Base-by-base conservation (phyloP, 2,797 vertebrate species). In the Jordanella pulchra region DNA sequence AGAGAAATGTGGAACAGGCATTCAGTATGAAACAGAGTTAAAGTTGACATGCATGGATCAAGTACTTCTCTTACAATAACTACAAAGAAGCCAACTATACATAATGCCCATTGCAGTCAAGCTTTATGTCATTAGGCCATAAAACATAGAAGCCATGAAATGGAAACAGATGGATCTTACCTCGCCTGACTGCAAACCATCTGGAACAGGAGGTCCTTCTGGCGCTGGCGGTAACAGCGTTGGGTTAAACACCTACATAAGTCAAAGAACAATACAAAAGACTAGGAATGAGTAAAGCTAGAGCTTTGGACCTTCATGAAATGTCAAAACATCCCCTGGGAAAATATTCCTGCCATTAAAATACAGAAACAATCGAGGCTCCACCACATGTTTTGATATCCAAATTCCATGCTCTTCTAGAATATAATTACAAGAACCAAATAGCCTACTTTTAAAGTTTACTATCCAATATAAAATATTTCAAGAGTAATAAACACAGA, bases 121-220 rank as follows among this genome's bases (percentile, higher is more conserved):
- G 83, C 86, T 35, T 83, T 83, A 76, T 73, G 68, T 84, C 79
- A 87, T 75, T 77, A 72, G 65, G 61, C 79, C 68, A 75, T 77
- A 74, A 79, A 67, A 28, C 71, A 68, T 50, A 28, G 65, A 1
- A 44, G 64, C 27, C 21, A n/a, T 0, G 28, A 47, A 12, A 48
- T 10, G 3, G 50, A 45, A 54, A 47, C n/a, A 14, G 54, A 1
- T 6, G 44, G 21, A 45, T 73, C 92, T 91, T 94, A 98, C 97
- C 97, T 98, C 97, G 83, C 97, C 96, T 4, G 95, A 95, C 12
- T 93, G 95, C 44, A 93, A 87, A 4, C 93, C 90, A 3, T 96
- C 96, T 4, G 88, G 84, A 65, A 91, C 91, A 1, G 80, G 77
- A n/a, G 88, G 91, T 61, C 92, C 93, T 53, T 96, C 97, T 35